A percentile compares a stretch with the other conserved stretches of the same genome.
Conservation (phyloP, 2,797 vertebrate species). For the Champsocephalus gunnari region DNA sequence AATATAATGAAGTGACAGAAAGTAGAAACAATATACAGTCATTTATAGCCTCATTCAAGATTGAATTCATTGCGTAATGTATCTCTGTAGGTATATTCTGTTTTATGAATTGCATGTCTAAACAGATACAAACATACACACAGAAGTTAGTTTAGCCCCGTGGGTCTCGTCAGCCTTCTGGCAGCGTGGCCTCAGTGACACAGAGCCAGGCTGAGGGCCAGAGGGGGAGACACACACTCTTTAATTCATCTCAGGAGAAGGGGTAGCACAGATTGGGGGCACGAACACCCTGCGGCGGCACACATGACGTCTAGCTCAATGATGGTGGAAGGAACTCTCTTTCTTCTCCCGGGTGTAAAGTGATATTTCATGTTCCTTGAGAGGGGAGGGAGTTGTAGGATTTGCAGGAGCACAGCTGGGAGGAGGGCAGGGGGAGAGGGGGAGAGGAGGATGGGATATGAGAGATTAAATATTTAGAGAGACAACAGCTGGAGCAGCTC, state of each 20-base stretch:
- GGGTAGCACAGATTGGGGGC: conserved; percentile 11
- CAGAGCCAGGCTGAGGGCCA: conserved; percentile 35
- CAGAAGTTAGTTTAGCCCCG: conserved; percentile 26
- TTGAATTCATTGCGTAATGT: neutral
- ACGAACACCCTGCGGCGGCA: conserved; percentile 29
- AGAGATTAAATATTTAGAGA: conserved; percentile 67
- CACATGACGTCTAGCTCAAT: conserved; percentile 45
- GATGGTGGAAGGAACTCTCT: conserved; percentile 19
- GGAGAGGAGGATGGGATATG: conserved; percentile 38
- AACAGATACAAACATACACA: conserved; percentile 13
- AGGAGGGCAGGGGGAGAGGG: conserved; percentile 36
- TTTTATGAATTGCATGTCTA: conserved; percentile 2
- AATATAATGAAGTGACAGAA: neutral
- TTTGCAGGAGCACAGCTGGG: conserved; percentile 38
- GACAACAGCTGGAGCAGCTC: conserved; percentile 61
- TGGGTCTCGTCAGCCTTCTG: conserved; percentile 41
- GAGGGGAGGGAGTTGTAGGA: conserved; percentile 29
- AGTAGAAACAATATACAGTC: neutral
- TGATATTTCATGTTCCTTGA: conserved; percentile 56
- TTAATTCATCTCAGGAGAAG: conserved; percentile 41
- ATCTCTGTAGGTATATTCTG: neutral
- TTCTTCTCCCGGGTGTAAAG: conserved; percentile 36
- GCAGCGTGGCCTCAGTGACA: conserved; percentile 47
- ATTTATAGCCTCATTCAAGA: neutral
- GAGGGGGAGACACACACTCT: conserved; percentile 43